Evolutionary conservation across 1,140 invertebrate species (phyloP).

Genomic region (Drosophila tsacasi): DNA sequence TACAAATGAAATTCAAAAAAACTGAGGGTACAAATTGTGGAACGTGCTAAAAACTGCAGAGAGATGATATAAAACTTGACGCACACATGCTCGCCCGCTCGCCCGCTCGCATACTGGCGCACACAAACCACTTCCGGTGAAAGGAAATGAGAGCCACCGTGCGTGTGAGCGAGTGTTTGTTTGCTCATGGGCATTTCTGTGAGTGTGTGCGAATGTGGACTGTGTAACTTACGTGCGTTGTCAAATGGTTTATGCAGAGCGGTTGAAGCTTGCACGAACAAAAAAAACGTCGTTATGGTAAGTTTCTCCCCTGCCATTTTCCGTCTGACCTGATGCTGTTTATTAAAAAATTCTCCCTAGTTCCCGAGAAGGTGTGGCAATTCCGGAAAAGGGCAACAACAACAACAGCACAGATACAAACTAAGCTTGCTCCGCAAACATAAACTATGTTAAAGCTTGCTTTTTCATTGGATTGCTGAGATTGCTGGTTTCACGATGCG

Average conservation of each 20-base stretch:
- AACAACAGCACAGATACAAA: neutral
- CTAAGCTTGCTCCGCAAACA: neutral
- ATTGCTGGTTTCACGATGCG: constrained; percentile 6
- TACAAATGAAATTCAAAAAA: constrained; percentile 75
- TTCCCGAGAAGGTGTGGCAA: constrained; percentile 19
- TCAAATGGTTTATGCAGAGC: constrained; percentile 33
- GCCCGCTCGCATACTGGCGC: neutral
- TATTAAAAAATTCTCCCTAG: constrained; percentile 44
- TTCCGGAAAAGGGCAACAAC: constrained; percentile 4
- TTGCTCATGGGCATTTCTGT: constrained; percentile 1
- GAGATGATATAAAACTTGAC: constrained; percentile 58
- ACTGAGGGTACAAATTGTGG: constrained; percentile 58
- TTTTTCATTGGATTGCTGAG: constrained; percentile 41
- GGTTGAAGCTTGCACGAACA: neutral
- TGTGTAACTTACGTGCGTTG: constrained; percentile 54
- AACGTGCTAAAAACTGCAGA: constrained; percentile 61
- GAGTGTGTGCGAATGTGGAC: constrained; percentile 17
- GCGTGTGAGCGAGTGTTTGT: constrained; percentile 34
- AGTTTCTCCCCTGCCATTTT: neutral
- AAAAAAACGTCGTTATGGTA: constrained; percentile 20
- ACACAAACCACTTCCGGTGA: constrained; percentile 41
- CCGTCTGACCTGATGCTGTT: constrained; percentile 21
- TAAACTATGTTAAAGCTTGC: constrained; percentile 14
- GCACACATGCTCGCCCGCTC: constrained; percentile 4
- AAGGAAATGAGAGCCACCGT: constrained; percentile 61